These are phyloP conservation scores for Serinus canaria DNA, from an alignment of 2,113 vertebrate genomes.

Conservation along the genomic window DNA sequence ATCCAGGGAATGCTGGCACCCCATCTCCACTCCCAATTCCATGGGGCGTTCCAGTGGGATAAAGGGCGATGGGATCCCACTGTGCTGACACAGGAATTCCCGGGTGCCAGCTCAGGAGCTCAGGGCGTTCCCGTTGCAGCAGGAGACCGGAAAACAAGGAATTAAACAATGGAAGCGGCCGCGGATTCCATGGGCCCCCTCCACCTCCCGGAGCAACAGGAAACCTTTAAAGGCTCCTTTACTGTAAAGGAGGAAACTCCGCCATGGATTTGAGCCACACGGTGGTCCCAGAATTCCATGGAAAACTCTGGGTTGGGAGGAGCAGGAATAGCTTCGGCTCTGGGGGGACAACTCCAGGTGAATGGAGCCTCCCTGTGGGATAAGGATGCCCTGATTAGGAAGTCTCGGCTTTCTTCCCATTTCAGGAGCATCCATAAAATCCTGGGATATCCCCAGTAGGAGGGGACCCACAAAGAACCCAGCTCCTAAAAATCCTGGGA, in stretches of 20 bases:
- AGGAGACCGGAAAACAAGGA: neutral
- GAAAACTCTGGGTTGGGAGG: neutral
- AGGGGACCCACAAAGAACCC: neutral
- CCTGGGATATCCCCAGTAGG: neutral
- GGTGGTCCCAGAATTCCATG: neutral
- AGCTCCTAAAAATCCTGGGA: neutral
- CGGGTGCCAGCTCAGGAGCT: neutral
- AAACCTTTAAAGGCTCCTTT: neutral
- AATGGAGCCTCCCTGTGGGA: neutral
- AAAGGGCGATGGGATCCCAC: fast-evolving
- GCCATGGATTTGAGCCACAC: neutral
- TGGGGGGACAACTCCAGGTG: neutral
- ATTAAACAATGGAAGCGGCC: neutral
- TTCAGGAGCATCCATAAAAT: neutral
- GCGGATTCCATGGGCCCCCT: neutral
- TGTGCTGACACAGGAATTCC: neutral
- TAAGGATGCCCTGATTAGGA: neutral
- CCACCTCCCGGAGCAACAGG: neutral
- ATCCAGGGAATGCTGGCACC: neutral
- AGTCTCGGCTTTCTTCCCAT: neutral
- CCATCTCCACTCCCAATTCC: neutral
- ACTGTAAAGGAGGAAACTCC: conserved; percentile 28
- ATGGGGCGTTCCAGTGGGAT: fast-evolving
- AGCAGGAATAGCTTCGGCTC: neutral
- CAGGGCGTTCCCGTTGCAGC: neutral